phyloP scores from a whole-genome alignment of 2,797 vertebrate species.

The Sandelia bainsii region DNA sequence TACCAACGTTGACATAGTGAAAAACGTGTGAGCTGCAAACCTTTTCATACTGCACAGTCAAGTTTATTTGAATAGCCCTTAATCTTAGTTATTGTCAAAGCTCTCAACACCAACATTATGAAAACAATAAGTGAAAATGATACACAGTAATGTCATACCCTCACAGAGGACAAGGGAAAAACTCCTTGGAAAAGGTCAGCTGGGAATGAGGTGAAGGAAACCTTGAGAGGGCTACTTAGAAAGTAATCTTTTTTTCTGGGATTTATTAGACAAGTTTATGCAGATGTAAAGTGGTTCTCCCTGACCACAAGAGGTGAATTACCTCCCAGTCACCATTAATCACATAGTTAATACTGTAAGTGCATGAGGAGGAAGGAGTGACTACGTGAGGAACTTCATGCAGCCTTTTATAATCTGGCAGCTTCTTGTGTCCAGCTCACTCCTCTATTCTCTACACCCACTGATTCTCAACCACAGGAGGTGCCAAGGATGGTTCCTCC shows the following conservation, averaged over 20 bases:
- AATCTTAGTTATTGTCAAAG: constrained; percentile 38
- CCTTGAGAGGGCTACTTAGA: neutral
- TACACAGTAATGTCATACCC: constrained; percentile 21
- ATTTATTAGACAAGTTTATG: constrained; percentile 50
- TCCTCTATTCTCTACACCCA: constrained; percentile 45
- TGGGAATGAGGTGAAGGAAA: constrained; percentile 21
- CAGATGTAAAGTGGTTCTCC: constrained; percentile 22
- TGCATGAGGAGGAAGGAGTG: constrained; percentile 26
- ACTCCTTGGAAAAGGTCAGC: constrained; percentile 13
- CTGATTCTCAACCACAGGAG: constrained; percentile 42
- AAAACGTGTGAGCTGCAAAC: neutral
- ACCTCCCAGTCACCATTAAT: constrained; percentile 45
- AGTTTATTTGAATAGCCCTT: constrained; percentile 29
- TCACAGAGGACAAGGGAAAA: constrained; percentile 16
- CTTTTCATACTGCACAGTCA: constrained; percentile 7
- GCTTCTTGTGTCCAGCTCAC: constrained; percentile 52
- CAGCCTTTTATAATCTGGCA: constrained; percentile 61
- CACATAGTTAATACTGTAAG: constrained; percentile 25
- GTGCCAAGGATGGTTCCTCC: constrained; percentile 63
- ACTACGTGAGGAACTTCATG: constrained; percentile 77
- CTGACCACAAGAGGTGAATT: constrained; percentile 18
- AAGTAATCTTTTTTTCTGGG: constrained; percentile 10
- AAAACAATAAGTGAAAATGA: constrained; percentile 50
- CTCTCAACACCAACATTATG: constrained; percentile 24
- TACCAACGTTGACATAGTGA: neutral